A percentile compares a stretch with the other conserved stretches of the same genome.
phyloP scores from a whole-genome alignment of 2,888 invertebrate species.

The Pyrgus malvae region DNA sequence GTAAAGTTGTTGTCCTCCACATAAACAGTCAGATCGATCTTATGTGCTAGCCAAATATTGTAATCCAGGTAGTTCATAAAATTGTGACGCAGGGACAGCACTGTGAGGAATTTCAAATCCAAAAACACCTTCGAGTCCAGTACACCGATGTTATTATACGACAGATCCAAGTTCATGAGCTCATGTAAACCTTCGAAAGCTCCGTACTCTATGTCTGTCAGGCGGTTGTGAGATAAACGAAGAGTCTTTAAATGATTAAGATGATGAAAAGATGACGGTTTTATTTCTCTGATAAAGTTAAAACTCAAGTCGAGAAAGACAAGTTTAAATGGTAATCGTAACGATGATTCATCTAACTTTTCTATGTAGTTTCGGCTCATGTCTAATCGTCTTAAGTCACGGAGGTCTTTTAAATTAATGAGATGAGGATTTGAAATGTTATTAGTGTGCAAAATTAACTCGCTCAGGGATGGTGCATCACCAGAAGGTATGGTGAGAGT shows the following conservation, averaged over 20 bases:
- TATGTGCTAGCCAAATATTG: slow-evolving; percentile 58
- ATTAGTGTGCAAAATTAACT: slow-evolving; percentile 55
- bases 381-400: slow-evolving; percentile 50
- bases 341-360: slow-evolving; percentile 48
- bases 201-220: slow-evolving; percentile 56
- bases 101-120: slow-evolving; percentile 54
- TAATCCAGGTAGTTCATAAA: slow-evolving; percentile 50
- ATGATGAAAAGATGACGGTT: slow-evolving; percentile 55
- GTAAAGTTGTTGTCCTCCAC: slow-evolving; percentile 62
- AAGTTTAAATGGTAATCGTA: slow-evolving; percentile 53
- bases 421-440: slow-evolving; percentile 52
- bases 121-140: slow-evolving; percentile 61
- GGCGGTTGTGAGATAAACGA: slow-evolving; percentile 52
- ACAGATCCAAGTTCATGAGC: slow-evolving; percentile 47
- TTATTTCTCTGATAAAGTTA: slow-evolving; percentile 53
- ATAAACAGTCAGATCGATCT: slow-evolving; percentile 49
- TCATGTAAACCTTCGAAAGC: slow-evolving; percentile 52
- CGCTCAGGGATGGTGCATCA: slow-evolving; percentile 51
- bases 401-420: slow-evolving; percentile 52
- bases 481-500: slow-evolving; percentile 50
- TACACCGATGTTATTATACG: slow-evolving; percentile 48
- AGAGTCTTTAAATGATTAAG: slow-evolving; percentile 51
- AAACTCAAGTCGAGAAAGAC: slow-evolving; percentile 52
- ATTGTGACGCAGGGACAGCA: slow-evolving; percentile 57
- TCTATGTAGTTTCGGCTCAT: slow-evolving; percentile 57